Evolutionary conservation across 2,797 vertebrate species (phyloP).

Genomic region (Ctenopoma multispine): DNA sequence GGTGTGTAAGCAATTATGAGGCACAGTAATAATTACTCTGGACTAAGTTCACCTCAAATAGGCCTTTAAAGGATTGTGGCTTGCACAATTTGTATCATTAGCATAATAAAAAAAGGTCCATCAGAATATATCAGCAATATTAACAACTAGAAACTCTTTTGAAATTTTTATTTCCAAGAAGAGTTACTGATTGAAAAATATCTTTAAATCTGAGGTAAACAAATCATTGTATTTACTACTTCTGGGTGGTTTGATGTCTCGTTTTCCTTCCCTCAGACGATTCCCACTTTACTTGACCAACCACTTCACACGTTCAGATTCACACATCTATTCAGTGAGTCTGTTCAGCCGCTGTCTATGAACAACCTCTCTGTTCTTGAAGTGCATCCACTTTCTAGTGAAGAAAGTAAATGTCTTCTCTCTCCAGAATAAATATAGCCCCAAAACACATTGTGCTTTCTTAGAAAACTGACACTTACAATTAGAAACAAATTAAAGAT

Average conservation of each 20-base stretch:
- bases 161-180: slow-evolving; percentile 13
- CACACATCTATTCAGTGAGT: slow-evolving; percentile 1
- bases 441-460: slow-evolving; percentile 25
- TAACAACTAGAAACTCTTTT: slow-evolving; percentile 45
- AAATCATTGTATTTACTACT: slow-evolving; percentile 14
- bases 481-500: slow-evolving; percentile 23
- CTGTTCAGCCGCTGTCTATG: slow-evolving; percentile 14
- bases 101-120: slow-evolving; percentile 49
- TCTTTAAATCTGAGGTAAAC: slow-evolving; percentile 11
- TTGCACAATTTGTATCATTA: slow-evolving; percentile 52
- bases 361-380: slow-evolving; percentile 21
- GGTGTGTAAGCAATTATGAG: slow-evolving; percentile 51
- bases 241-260: slow-evolving; percentile 5
- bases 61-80: slow-evolving; percentile 44
- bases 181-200: slow-evolving; percentile 20
- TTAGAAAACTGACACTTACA: slow-evolving; percentile 22
- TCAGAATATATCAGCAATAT: slow-evolving; percentile 13
- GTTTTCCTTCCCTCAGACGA: slow-evolving; percentile 14
- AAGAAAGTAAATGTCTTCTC: slow-evolving; percentile 26
- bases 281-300: slow-evolving; percentile 9
- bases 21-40: slow-evolving; percentile 64
- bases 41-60: slow-evolving; percentile 58
- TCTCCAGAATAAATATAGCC: slow-evolving; percentile 28
- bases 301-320: slow-evolving; percentile 10
- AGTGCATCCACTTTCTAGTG: slow-evolving; percentile 13